A percentile compares a stretch with the other conserved stretches of the same genome.
Conservation (phyloP, 2,888 invertebrate species). For the Ptychoptera albimana region DNA sequence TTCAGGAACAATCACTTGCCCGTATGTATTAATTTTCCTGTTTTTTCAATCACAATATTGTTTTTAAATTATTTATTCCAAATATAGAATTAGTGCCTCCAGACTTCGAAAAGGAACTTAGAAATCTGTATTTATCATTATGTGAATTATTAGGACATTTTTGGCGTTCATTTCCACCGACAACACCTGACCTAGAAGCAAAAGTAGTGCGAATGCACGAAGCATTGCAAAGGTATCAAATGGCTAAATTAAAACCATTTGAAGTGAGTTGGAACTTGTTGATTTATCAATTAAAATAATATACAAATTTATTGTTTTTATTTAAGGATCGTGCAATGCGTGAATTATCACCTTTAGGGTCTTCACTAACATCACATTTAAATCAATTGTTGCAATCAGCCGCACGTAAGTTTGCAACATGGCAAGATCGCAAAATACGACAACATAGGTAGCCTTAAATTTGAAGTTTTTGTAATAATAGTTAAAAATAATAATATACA, state of each 20-base stretch:
- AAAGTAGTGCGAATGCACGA: slow-evolving; percentile 78
- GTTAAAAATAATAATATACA: background rate
- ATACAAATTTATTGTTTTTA: slow-evolving; percentile 5
- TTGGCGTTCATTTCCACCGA: slow-evolving; percentile 85
- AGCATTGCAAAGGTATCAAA: slow-evolving; percentile 74
- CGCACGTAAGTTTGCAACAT: slow-evolving; percentile 68
- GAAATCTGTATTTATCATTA: slow-evolving; percentile 68
- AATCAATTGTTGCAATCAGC: slow-evolving; percentile 77
- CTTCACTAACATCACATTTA: slow-evolving; percentile 68
- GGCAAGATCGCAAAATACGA: slow-evolving; percentile 61
- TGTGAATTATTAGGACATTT: slow-evolving; percentile 85
- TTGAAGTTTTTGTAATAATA: background rate
- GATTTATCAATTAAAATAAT: background rate
- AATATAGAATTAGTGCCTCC: slow-evolving; percentile 62
- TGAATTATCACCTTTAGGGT: slow-evolving; percentile 64
- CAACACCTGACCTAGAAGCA: slow-evolving; percentile 55
- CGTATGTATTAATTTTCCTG: slow-evolving; percentile 35
- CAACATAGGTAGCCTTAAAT: slow-evolving; percentile 24
- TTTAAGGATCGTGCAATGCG: slow-evolving; percentile 62
- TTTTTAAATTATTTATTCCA: slow-evolving; percentile 4
- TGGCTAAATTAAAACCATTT: slow-evolving; percentile 69
- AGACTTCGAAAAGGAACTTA: slow-evolving; percentile 69
- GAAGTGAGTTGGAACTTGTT: slow-evolving; percentile 38
- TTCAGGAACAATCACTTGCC: slow-evolving; percentile 61
- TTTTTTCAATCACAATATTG: background rate